A percentile compares a stretch with the other conserved stretches of the same genome.
Conservation (phyloP, 1,140 invertebrate genomes). For the Zaprionus lachaisei region DNA sequence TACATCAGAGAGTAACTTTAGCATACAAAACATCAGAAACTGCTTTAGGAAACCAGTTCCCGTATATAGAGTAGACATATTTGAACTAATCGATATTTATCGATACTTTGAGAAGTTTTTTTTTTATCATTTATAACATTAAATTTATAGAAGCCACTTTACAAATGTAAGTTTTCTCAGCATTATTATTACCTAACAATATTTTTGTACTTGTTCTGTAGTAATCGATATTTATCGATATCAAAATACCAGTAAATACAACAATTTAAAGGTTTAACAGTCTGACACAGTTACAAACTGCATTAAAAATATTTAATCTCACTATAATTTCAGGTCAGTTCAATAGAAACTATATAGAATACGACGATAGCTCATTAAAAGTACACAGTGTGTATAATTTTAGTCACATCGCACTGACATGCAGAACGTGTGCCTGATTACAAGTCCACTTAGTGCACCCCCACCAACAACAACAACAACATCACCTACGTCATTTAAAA, state of each 20-base stretch:
- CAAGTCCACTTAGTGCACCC: constrained; percentile 35
- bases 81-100: background rate
- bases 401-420: constrained; percentile 36
- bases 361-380: background rate
- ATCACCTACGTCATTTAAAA: constrained; percentile 27
- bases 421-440: constrained; percentile 54
- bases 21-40: background rate
- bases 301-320: background rate
- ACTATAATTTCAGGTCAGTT: background rate
- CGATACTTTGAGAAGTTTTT: background rate
- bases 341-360: background rate
- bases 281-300: background rate
- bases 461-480: constrained; percentile 9
- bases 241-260: background rate
- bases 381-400: background rate
- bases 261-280: background rate
- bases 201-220: too few species aligned
- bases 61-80: background rate
- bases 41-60: background rate
- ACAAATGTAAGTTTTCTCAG: background rate
- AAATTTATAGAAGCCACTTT: background rate
- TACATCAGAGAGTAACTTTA: background rate
- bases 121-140: background rate
- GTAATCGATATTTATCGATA: background rate
- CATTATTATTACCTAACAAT: background rate